These are phyloP conservation scores for Hypotaenidia philippensis DNA, from an alignment of 2,797 vertebrate species.

Conservation along the genomic window DNA sequence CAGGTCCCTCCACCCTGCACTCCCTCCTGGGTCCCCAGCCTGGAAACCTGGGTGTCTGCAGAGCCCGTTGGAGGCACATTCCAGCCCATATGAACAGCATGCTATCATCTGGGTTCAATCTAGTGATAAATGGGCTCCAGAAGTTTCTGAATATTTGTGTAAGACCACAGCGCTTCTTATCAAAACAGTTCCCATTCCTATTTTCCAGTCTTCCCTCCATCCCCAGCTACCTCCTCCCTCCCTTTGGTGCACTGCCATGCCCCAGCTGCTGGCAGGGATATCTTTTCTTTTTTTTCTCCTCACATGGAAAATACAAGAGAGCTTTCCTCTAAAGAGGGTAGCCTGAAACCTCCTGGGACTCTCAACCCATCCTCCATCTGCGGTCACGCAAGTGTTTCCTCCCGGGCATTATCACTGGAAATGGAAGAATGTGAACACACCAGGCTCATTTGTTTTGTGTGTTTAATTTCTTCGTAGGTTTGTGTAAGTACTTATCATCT, in stretches of 20 bases:
- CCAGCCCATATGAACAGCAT: background rate
- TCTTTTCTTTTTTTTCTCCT: background rate
- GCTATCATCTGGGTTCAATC: slow-evolving; percentile 67
- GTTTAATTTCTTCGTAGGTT: slow-evolving; percentile 63
- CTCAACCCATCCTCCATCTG: slow-evolving; percentile 47
- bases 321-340: slow-evolving; percentile 1
- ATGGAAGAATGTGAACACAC: slow-evolving; percentile 32
- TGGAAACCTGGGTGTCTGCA: background rate
- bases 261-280: slow-evolving; percentile 1
- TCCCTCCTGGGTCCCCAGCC: background rate
- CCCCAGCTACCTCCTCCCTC: slow-evolving; percentile 46
- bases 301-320: slow-evolving; percentile 14
- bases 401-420: slow-evolving; percentile 36
- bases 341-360: background rate
- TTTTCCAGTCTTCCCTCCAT: slow-evolving; percentile 31
- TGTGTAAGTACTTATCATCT: slow-evolving; percentile 55
- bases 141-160: slow-evolving; percentile 55
- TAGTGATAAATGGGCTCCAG: slow-evolving; percentile 59
- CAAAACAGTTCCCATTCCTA: slow-evolving; percentile 65
- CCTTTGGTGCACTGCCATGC: background rate
- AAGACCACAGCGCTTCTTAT: slow-evolving; percentile 57
- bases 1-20: fast-evolving
- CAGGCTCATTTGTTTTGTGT: slow-evolving; percentile 61
- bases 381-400: slow-evolving; percentile 36
- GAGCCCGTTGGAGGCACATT: slow-evolving; percentile 34